These are phyloP conservation scores for Sardina pilchardus DNA, from an alignment of 2,113 vertebrate species.

Conservation along the genomic window DNA sequence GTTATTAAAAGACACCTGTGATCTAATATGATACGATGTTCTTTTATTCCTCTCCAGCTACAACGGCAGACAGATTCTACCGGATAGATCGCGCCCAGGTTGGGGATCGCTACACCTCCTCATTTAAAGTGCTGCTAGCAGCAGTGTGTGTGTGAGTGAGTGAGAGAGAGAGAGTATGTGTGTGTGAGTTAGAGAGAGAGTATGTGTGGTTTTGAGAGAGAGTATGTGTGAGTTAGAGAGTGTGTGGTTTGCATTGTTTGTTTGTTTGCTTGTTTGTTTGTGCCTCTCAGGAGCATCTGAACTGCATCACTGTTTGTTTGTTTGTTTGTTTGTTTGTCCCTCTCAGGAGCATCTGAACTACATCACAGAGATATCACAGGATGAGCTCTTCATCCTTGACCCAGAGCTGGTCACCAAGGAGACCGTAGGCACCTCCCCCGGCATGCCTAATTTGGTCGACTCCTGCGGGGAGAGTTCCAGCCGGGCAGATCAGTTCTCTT, in stretches of 20 bases:
- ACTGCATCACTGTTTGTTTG: no score
- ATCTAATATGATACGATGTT: background rate
- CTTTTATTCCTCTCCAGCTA: conserved; percentile 72
- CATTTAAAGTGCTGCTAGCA: background rate
- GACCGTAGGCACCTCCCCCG: conserved; percentile 83
- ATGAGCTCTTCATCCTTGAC: conserved; percentile 92
- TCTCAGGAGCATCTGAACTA: conserved; percentile 93
- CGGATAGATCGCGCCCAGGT: conserved; percentile 97
- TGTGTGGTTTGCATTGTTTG: no score
- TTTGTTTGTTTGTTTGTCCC: background rate
- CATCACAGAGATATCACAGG: conserved; percentile 92
- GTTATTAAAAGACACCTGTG: background rate
- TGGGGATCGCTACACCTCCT: background rate
- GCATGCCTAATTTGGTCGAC: conserved; percentile 82
- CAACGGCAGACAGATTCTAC: conserved; percentile 94
- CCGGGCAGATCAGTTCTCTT: conserved; percentile 68
- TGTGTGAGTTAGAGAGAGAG: background rate
- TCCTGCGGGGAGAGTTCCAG: conserved; percentile 67
- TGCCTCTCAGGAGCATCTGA: no score
- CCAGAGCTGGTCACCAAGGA: conserved; percentile 85
- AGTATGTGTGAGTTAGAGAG: no score
- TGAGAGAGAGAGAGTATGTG: background rate
- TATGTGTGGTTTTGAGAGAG: background rate
- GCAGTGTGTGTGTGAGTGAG: background rate
- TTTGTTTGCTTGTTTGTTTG: no score